Base-by-base conservation (phyloP, 2,113 vertebrate genomes). In the Ophthalmolycus amberensis region DNA sequence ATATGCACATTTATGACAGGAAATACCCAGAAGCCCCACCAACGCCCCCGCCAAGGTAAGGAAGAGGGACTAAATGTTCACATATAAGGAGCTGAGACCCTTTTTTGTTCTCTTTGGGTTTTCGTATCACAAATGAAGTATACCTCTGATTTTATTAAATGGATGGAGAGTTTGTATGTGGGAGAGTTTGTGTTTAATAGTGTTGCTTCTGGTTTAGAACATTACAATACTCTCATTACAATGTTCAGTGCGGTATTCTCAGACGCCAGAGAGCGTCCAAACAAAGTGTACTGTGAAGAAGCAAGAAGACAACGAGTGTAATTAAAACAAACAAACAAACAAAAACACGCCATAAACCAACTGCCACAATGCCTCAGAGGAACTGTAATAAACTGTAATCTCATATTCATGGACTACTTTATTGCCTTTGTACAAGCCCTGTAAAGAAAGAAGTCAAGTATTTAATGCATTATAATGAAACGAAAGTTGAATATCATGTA, bases 21-120 rank as follows among this genome's bases (percentile, higher is more conserved):
- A 95, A 96, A 83, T 96, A 96, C 82, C 96, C 94, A 5, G 80
- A 92, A 0, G 93, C 93, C 3, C 97, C 97, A 0, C 96, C 97
- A 4, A 94, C 95, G 0, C 97, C 97, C 0, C 97, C 96, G 0
- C 97, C 96, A 82, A 94, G 97, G 98, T 98, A 94, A 84, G 73
- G 1, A 73, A 73, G 25, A 52, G 5, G 9, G 4, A 25, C 60
- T 14, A 5, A 20, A n/a, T 4, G 12, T 9, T 38, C 16, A 5
- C 15, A 20, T 8, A n/a, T 18, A 38, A 16, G n/a, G 32, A 60
- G 64, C 58, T 71, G 15, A 34, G 10, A 18, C 25, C 1, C 5
- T 64, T 62, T 60, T 60, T 60, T 32, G 12, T 60, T 32, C 59
- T 60, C 59, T 3, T 15, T 59, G 58, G 14, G 6, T 32, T 38